These are phyloP conservation scores for Cyphomyrus plagiostoma DNA, from an alignment of 2,113 vertebrate species.

Conservation along the genomic window DNA sequence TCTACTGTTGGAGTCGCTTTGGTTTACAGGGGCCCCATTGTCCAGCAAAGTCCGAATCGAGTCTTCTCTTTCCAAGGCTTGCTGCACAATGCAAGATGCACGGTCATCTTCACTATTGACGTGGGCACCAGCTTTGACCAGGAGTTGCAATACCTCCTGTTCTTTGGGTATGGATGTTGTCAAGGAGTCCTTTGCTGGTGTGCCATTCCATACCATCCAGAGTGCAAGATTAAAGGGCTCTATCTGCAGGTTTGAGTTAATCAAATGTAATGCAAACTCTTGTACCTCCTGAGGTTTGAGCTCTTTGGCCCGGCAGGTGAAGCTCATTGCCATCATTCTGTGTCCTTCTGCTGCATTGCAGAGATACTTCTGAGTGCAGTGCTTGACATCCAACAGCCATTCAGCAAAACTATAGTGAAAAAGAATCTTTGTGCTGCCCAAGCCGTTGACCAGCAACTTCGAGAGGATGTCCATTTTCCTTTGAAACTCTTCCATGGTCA, in stretches of 20 bases:
- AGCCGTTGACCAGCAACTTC: constrained; percentile 84
- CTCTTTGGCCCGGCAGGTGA: constrained; percentile 87
- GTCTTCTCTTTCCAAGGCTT: constrained; percentile 91
- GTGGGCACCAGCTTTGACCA: constrained; percentile 92
- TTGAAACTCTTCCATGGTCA: constrained; percentile 90
- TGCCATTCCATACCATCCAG: constrained; percentile 98
- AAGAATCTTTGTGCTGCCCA: constrained; percentile 85
- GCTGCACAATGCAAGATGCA: constrained; percentile 82
- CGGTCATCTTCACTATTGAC: constrained; percentile 87
- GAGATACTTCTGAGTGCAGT: constrained; percentile 95
- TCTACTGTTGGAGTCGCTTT: constrained; percentile 82
- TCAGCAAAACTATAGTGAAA: constrained; percentile 98
- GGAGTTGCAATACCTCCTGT: constrained; percentile 87
- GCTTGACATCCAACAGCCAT: constrained; percentile 94
- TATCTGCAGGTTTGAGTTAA: constrained; percentile 86
- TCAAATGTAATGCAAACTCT: constrained; percentile 89
- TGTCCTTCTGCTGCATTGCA: constrained; percentile 95
- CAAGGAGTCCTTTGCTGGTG: constrained; percentile 88
- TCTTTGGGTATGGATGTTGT: constrained; percentile 84
- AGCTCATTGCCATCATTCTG: constrained; percentile 95
- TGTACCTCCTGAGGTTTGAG: constrained; percentile 84
- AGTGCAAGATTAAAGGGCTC: constrained; percentile 85
- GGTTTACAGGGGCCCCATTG: constrained; percentile 87
- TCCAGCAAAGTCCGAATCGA: constrained; percentile 89
- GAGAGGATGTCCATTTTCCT: constrained; percentile 92